phyloP scores from a whole-genome alignment of 2,797 vertebrate genomes.

The Macropodus opercularis region DNA sequence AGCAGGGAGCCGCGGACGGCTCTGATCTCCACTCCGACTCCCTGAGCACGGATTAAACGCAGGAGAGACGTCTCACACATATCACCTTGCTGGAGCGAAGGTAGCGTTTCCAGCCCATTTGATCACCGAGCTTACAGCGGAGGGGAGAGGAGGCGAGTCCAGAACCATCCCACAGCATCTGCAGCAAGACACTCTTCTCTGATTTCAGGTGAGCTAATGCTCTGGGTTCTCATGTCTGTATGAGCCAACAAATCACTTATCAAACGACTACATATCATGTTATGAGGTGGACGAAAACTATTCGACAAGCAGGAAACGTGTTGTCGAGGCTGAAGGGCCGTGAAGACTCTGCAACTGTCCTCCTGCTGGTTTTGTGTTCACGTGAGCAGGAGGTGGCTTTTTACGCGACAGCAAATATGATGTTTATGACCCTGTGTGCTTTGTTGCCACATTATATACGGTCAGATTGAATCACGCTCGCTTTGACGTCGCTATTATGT shows the following conservation, averaged over 20 bases:
- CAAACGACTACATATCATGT: slow-evolving; percentile 59
- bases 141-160: slow-evolving; percentile 20
- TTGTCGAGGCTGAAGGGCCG: slow-evolving; percentile 35
- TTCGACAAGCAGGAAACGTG: slow-evolving; percentile 66
- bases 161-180: no score
- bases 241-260: no score
- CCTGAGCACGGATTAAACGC: slow-evolving; percentile 49
- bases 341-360: slow-evolving; percentile 16
- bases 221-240: no score
- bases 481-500: slow-evolving; percentile 43
- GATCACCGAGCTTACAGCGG: no score
- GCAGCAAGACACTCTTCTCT: no score
- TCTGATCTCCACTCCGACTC: slow-evolving; percentile 45
- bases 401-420: slow-evolving; percentile 20
- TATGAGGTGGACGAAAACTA: slow-evolving; percentile 67
- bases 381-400: slow-evolving; percentile 4
- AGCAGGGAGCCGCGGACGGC: slow-evolving; percentile 45
- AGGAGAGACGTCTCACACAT: slow-evolving; percentile 41
- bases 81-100: slow-evolving; percentile 46
- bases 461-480: slow-evolving; percentile 47
- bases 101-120: slow-evolving; percentile 18
- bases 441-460: slow-evolving; percentile 26
- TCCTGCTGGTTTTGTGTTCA: slow-evolving; percentile 22
- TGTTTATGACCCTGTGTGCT: slow-evolving; percentile 37
- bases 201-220: slow-evolving; percentile 45